Base-by-base conservation (phyloP, 2,113 vertebrate genomes). In the Pachyramphus minor region DNA sequence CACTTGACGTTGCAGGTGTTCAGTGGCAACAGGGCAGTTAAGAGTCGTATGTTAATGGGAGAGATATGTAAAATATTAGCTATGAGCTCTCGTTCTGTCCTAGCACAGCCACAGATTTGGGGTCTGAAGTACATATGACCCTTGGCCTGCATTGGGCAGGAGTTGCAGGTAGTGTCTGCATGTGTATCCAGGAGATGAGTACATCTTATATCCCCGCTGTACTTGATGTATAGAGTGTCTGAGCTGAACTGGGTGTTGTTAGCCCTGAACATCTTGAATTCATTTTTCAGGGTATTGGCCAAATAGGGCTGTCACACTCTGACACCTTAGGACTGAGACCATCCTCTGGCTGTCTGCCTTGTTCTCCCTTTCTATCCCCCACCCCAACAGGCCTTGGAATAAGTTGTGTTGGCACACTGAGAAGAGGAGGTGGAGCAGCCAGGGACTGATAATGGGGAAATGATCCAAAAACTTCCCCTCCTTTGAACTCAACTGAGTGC, bases 1-100 rank as follows among this genome's bases (percentile, higher is more conserved):
- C 8, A 25, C 72, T 86, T 66, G 45, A 35, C 62, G 64, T 42
- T 93, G 88, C 76, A 82, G 72, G 72, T 95, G 64, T 71, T 91
- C 80, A 63, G 0, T 47, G 62, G 73, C 90, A 63, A 30, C 41
- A 79, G 67, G 31, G 30, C 39, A 83, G 75, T 69, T 71, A 50
- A 47, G 66, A 67, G 21, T 75, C 71, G 23, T 66, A 27, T 88
- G 42, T 63, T 41, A 20, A 27, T 67, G 42, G 22, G 52, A 80
- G 42, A 88, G 87, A 58, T 19, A 73, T 7, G 22, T 80, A 47
- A 85, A 92, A 50, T 68, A 55, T 8, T 50, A 42, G 15, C 64
- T 56, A 7, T 62, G 31, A 91, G 71, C 67, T 80, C 45, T 31
- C n/a, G 49, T 55, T 75, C 41, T 84, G n/a, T 64, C 20, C 31